Percentiles rank a stretch among this genome's conserved stretches.
Evolutionary conservation across 2,797 vertebrate genomes (phyloP).

Genomic region (Bovichtus diacanthus): DNA sequence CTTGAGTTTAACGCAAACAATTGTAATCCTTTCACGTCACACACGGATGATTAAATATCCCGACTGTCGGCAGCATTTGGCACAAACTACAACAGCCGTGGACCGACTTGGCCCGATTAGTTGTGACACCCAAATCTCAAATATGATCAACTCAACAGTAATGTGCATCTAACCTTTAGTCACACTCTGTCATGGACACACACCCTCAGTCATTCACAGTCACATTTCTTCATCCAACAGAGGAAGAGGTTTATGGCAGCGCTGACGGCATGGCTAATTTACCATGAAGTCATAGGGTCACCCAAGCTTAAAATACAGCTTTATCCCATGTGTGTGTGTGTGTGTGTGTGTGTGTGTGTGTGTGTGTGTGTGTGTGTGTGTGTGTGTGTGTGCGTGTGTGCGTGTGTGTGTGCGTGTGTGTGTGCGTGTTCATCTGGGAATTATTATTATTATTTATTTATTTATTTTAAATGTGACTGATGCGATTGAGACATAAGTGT

Average conservation of each 20-base stretch:
- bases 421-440: no score
- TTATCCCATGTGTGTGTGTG: neutral
- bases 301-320: slow-evolving; percentile 9
- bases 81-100: neutral
- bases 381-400: neutral
- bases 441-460: no score
- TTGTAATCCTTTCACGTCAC: neutral
- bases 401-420: no score
- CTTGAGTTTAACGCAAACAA: neutral
- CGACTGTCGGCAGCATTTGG: neutral
- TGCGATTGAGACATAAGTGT: neutral
- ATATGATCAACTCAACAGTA: neutral
- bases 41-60: neutral
- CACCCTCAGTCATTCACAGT: slow-evolving; percentile 4
- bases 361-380: no score
- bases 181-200: slow-evolving; percentile 9
- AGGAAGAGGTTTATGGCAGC: neutral
- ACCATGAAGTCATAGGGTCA: slow-evolving; percentile 56
- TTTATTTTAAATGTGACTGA: no score
- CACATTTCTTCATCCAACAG: slow-evolving; percentile 12
- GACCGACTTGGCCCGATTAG: neutral
- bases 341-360: neutral
- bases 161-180: neutral
- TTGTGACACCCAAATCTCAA: slow-evolving; percentile 10
- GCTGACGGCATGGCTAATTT: slow-evolving; percentile 17